These are phyloP conservation scores for Hymenopus coronatus DNA, from an alignment of 2,888 invertebrate species.

Conservation along the genomic window DNA sequence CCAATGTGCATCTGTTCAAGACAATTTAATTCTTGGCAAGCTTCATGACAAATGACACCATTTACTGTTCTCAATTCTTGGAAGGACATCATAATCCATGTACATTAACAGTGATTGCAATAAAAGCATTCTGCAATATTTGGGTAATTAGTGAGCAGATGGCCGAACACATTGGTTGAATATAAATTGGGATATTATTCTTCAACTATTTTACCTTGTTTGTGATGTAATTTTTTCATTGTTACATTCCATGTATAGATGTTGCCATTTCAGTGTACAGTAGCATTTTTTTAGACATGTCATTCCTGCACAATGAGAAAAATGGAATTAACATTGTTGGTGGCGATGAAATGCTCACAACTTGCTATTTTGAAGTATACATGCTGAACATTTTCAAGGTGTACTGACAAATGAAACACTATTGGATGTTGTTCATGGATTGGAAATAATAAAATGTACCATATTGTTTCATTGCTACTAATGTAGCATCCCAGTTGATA, in stretches of 20 bases:
- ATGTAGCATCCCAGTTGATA: constrained; percentile 39
- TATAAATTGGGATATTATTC: constrained; percentile 22
- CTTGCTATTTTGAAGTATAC: constrained; percentile 42
- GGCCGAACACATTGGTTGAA: constrained; percentile 33
- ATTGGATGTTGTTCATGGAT: constrained; percentile 40
- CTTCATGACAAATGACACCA: too few relatives aligned
- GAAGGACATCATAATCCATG: constrained; percentile 35
- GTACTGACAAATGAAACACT: constrained; percentile 39
- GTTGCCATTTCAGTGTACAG: constrained; percentile 21
- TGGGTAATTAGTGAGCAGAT: constrained; percentile 42
- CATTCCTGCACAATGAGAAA: constrained; percentile 37
- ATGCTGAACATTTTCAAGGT: constrained; percentile 40
- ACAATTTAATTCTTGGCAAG: too few relatives aligned
- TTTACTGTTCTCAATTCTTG: too few relatives aligned
- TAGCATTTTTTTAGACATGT: constrained; percentile 36
- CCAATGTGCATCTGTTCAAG: too few relatives aligned
- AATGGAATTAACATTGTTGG: constrained; percentile 37
- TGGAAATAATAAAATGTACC: constrained; percentile 40
- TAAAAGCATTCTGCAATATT: constrained; percentile 41
- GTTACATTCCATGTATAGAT: constrained; percentile 35
- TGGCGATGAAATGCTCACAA: constrained; percentile 35
- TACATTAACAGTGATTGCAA: constrained; percentile 40
- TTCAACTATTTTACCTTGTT: constrained; percentile 29
- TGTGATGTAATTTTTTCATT: not conserved
- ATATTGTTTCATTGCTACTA: constrained; percentile 39